phyloP scores from a whole-genome alignment of 64 coral and sea anemone genomes.

The Stylophora pistillata region DNA sequence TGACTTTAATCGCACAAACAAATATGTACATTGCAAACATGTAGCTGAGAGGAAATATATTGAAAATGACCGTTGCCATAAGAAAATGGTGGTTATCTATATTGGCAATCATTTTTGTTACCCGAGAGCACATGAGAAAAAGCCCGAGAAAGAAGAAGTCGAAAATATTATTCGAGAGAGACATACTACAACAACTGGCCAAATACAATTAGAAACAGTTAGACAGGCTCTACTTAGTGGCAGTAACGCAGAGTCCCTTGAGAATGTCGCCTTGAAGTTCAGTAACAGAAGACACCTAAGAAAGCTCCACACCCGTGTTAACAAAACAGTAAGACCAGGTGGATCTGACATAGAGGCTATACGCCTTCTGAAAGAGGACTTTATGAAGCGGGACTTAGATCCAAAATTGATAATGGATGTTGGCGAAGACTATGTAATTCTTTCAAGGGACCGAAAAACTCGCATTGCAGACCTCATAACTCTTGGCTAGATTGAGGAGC shows the following conservation, averaged over 20 bases:
- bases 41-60: slow-evolving; percentile 36
- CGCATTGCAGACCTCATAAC: slow-evolving; percentile 15
- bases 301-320: slow-evolving; percentile 1
- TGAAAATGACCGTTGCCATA: slow-evolving; percentile 51
- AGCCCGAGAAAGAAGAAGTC: slow-evolving; percentile 16
- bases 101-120: slow-evolving; percentile 3
- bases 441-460: neutral
- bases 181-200: slow-evolving; percentile 33
- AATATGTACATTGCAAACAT: slow-evolving; percentile 30
- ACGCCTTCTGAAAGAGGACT: slow-evolving; percentile 35
- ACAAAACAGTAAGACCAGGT: slow-evolving; percentile 21
- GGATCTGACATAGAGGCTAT: slow-evolving; percentile 51
- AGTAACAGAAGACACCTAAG: slow-evolving; percentile 36
- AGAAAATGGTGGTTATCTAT: slow-evolving; percentile 45
- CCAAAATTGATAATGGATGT: neutral
- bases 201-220: slow-evolving; percentile 48
- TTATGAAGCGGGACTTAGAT: neutral
- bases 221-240: slow-evolving; percentile 40
- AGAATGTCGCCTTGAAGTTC: slow-evolving; percentile 23
- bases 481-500: neutral
- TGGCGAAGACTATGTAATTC: neutral
- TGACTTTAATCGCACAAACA: slow-evolving; percentile 31
- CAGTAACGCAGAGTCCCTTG: slow-evolving; percentile 1
- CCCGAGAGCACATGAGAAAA: neutral
- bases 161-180: slow-evolving; percentile 7